These are phyloP conservation scores for Uloborus diversus DNA, from an alignment of 1,140 invertebrate genomes.

Conservation along the genomic window DNA sequence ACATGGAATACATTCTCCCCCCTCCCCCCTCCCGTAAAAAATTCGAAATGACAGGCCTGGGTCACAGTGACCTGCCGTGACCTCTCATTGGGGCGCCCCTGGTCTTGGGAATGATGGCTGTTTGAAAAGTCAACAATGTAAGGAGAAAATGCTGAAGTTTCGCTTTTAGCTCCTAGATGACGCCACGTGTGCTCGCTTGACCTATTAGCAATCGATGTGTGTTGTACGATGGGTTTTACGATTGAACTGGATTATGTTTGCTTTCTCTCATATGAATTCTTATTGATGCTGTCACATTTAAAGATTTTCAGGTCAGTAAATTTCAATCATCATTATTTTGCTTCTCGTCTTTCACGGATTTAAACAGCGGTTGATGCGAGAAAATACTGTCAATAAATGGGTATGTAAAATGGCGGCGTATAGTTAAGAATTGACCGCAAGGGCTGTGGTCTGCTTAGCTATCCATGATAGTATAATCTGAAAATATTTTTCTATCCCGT, in stretches of 20 bases:
- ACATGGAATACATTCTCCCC: too few relatives aligned
- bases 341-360: neutral
- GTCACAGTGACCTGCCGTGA: too few relatives aligned
- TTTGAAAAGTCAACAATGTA: too few relatives aligned
- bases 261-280: neutral
- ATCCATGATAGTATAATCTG: too few relatives aligned
- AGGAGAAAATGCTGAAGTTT: too few relatives aligned
- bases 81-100: too few relatives aligned
- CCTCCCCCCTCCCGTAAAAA: too few relatives aligned
- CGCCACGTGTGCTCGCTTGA: slow-evolving; percentile 17
- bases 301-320: slow-evolving; percentile 20
- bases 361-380: neutral
- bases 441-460: slow-evolving; percentile 25
- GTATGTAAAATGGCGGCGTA: slow-evolving; percentile 29
- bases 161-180: slow-evolving; percentile 2
- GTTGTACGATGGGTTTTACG: slow-evolving; percentile 12
- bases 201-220: slow-evolving; percentile 12
- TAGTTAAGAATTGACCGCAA: slow-evolving; percentile 35
- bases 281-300: slow-evolving; percentile 25
- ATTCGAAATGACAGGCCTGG: too few relatives aligned
- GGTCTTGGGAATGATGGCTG: too few relatives aligned
- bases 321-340: neutral
- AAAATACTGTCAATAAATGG: neutral
- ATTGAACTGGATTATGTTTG: neutral
- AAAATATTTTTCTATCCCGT: neutral